Evolutionary conservation across 2,888 invertebrate genomes (phyloP), one percentile per base, ranked within the genome.

Genomic region (Drosophila colorata): DNA sequence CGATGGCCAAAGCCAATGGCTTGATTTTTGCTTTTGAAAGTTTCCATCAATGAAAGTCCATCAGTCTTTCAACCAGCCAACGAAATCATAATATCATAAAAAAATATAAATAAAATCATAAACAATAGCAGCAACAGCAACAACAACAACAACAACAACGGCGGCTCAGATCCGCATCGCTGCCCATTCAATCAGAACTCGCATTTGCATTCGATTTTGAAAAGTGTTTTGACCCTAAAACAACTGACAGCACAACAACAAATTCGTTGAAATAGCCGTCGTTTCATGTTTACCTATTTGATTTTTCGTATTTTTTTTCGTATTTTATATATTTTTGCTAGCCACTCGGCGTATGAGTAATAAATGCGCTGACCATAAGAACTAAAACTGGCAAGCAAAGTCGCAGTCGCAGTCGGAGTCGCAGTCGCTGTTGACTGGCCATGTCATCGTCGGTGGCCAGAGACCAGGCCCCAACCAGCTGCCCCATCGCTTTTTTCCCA

Each of bases 31-130:
- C 57, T 80, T 71, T 87, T 82, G 83, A 83, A 83, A 87, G 88
- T 83, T 87, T 88, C 88, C 74, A 87, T 83, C 88, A 83, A 83
- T 83, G 83, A 83, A 83, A 83, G 83, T 87, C 86, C 65, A 59
- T 44, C 51, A 57, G 53, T 52, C 31, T 52, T 44, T 51, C 37
- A 23, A 33, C 53, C 46, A 58, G n/a, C 44, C 52, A 51, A 57
- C 48, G 44, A 55, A 56, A 65, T 23, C 60, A 67, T 60, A 61
- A 72, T 57, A 52, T 60, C 60, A 72, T 73, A 73, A 68, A 46
- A 61, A 58, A 38, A 40, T 38, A 60, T n/a, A 61, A 9, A 28
- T 28, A 51, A 51, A 61, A 65, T 25, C 59, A 33, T 41, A 58
- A 61, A 44, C 52, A 63, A 37, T 23, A 52, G 38, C 57, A 59